A percentile compares a stretch with the other conserved stretches of the same genome.
Evolutionary conservation across 2,113 vertebrate species (phyloP).

Genomic region (Ahaetulla prasina): DNA sequence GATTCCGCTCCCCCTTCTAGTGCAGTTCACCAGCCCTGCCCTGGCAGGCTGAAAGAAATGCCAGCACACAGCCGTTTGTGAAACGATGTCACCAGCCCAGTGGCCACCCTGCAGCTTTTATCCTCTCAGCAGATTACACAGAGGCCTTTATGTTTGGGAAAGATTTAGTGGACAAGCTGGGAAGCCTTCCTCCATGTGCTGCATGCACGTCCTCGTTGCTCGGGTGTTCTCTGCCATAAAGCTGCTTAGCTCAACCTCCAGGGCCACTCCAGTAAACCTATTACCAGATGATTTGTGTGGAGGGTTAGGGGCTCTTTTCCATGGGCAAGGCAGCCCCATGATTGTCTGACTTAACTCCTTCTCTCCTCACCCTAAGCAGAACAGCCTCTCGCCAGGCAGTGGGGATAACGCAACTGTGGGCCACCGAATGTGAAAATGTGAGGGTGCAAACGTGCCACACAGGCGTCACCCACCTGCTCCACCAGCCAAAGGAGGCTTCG

Average conservation of each 20-base stretch:
- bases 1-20: not conserved
- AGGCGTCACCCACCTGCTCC: fast-evolving
- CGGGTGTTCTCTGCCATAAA: conserved; percentile 13
- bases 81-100: not conserved
- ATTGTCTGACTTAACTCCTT: not conserved
- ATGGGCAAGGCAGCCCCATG: not conserved
- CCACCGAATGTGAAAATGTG: not conserved
- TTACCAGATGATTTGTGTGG: fast-evolving
- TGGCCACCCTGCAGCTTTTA: not conserved
- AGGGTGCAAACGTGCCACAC: fast-evolving
- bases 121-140: conserved; percentile 25
- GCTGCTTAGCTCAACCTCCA: conserved; percentile 29
- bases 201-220: not conserved
- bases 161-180: conserved; percentile 7
- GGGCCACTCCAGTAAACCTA: not conserved
- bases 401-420: not conserved
- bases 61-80: not conserved
- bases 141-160: conserved; percentile 10
- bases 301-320: not conserved
- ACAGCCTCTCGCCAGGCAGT: fast-evolving
- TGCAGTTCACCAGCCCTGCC: not conserved
- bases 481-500: fast-evolving
- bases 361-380: not conserved
- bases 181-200: fast-evolving
- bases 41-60: not conserved